Evolutionary conservation across 23 tunicate genomes (phyloP).

Genomic region (Phallusia fumigata): DNA sequence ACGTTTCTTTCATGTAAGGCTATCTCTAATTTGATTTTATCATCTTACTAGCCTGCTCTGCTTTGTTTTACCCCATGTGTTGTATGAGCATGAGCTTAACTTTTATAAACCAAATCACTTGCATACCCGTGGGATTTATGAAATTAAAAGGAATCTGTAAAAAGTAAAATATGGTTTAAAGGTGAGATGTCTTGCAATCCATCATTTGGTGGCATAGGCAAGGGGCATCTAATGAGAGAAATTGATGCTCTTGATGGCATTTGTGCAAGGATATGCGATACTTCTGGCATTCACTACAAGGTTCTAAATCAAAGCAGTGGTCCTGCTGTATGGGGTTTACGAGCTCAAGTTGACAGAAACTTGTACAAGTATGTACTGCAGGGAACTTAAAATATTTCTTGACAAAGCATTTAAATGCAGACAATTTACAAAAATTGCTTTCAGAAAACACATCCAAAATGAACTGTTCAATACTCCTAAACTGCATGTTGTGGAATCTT

Average conservation of each 20-base stretch:
- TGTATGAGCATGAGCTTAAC: too few species aligned
- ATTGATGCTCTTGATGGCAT: slow-evolving; percentile 94
- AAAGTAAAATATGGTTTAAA: background rate
- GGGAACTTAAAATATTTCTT: too few species aligned
- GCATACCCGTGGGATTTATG: too few species aligned
- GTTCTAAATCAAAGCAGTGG: slow-evolving; percentile 74
- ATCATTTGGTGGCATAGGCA: slow-evolving; percentile 95
- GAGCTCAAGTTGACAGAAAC: slow-evolving; percentile 86
- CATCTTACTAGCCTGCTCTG: too few species aligned
- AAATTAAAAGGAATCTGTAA: background rate
- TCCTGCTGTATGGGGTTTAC: slow-evolving; percentile 97
- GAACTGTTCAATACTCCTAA: slow-evolving; percentile 67
- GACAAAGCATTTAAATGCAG: background rate
- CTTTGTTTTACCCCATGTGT: too few species aligned
- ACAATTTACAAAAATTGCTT: background rate
- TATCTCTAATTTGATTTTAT: too few species aligned
- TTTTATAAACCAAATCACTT: too few species aligned
- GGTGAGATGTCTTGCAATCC: slow-evolving; percentile 99
- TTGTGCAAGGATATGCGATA: slow-evolving; percentile 89
- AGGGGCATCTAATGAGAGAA: slow-evolving; percentile 87
- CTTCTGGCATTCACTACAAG: slow-evolving; percentile 84
- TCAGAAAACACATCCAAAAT: slow-evolving; percentile 64
- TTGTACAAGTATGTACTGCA: slow-evolving; percentile 45
- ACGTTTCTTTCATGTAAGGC: too few species aligned
- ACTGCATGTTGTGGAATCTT: slow-evolving; percentile 54